Base-by-base conservation (phyloP, 1,140 invertebrate species). In the Drosophila dunni region DNA sequence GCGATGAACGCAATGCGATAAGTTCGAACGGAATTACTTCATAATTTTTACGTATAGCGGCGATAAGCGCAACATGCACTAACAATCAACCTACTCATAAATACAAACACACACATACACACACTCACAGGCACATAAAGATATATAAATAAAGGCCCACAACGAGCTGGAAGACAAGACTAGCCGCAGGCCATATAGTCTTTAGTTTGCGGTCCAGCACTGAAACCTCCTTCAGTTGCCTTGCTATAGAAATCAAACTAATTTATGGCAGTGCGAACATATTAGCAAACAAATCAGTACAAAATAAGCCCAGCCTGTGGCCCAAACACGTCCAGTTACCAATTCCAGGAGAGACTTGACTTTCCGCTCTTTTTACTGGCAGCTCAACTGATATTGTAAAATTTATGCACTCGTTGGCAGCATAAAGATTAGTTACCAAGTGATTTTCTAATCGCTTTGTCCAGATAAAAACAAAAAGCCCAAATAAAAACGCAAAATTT, bases 261-360 rank as follows among this genome's bases (percentile, higher is more conserved):
- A 89, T 89, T 89, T 89, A 89, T 89, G 85, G 84, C 84, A 89
- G 78, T 81, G 85, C 84, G 71, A 90, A 84, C 84, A 75, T 89
- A 89, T 89, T 89, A 89, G 84, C 80, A 89, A 89, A 90, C 84
- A 89, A 89, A 89, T 89, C 84, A 89, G 84, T 89, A 89, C 84
- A 89, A 89, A 89, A 89, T 89, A 89, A 89, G 84, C 81, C 58
- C 63, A 77, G 51, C 53, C 70, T 38, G 54, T 60, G 70, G 67
- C 46, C 60, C 46, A 20, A 54, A 54, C 51, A 54, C 15, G 15
- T 38, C 20, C 34, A 38, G 63, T 56, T n/a, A 11, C 11, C 48
- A 54, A 29, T 51, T 57, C 34, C 44, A 11, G 11, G 2, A 33
- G 10, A 15, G 42, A 50, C 13, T 45, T 42, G 10, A 64, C 71